phyloP scores from a whole-genome alignment of 1,140 invertebrate genomes.

The Musca vetustissima region DNA sequence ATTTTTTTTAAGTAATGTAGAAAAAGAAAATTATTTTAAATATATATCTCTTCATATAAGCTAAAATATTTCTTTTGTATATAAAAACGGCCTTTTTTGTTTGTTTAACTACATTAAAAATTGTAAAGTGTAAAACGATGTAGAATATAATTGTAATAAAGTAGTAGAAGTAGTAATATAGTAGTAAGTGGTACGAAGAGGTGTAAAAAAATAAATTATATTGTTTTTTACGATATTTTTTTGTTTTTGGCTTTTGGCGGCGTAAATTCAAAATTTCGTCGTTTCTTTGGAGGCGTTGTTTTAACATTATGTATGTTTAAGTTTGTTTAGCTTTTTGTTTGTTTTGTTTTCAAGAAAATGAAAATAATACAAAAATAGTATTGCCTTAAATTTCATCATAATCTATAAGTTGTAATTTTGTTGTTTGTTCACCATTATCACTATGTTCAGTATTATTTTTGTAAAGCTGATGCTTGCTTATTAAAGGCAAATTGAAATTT shows the following conservation, averaged over 20 bases:
- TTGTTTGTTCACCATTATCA: constrained; percentile 20
- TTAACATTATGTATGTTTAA: not conserved
- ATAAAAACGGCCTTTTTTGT: constrained; percentile 19
- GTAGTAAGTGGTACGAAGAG: constrained; percentile 16
- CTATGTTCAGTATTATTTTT: constrained; percentile 9
- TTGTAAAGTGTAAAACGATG: constrained; percentile 22
- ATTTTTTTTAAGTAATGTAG: constrained; percentile 9
- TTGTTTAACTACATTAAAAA: constrained; percentile 21
- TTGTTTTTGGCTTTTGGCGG: constrained; percentile 24
- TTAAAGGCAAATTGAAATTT: constrained; percentile 22
- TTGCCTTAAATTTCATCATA: constrained; percentile 24
- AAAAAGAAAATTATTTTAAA: constrained; percentile 18
- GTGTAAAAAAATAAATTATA: constrained; percentile 16
- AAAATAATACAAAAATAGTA: constrained; percentile 24
- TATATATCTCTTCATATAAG: constrained; percentile 18
- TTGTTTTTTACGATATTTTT: constrained; percentile 5
- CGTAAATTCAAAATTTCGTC: constrained; percentile 23
- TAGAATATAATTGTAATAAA: constrained; percentile 24
- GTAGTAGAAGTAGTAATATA: constrained; percentile 12
- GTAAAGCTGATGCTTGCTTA: constrained; percentile 18
- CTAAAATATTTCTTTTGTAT: constrained; percentile 20
- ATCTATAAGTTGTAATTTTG: constrained; percentile 20
- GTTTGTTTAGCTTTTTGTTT: not conserved
- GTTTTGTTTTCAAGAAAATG: not conserved
- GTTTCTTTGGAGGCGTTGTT: constrained; percentile 22